Conservation (phyloP, 2,113 vertebrate species). For the Malaclemys terrapin region DNA sequence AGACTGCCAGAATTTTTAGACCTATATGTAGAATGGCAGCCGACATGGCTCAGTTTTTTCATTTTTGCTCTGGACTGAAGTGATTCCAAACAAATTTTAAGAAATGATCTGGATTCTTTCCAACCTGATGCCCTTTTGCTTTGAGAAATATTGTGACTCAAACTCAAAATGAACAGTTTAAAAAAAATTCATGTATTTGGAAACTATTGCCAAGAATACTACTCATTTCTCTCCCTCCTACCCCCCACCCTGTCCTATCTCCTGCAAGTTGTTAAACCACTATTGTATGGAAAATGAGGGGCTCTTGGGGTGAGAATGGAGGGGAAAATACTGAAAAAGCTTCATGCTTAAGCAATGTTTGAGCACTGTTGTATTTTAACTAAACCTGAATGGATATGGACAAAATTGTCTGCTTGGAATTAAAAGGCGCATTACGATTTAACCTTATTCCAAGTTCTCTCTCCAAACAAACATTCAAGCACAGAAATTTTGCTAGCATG, state of each 20-base stretch:
- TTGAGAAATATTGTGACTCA: slow-evolving; percentile 59
- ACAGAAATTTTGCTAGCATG: fast-evolving
- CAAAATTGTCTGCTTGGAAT: fast-evolving
- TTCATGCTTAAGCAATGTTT: fast-evolving
- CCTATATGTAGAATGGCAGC: background rate
- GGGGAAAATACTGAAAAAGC: background rate
- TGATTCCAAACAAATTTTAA: background rate
- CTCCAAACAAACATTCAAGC: background rate
- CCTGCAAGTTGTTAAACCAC: fast-evolving
- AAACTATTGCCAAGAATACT: background rate
- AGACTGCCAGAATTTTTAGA: background rate
- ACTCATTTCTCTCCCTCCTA: background rate
- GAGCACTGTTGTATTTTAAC: background rate
- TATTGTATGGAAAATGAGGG: background rate
- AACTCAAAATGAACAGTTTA: slow-evolving; percentile 46
- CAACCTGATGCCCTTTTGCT: background rate
- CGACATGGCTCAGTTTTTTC: background rate
- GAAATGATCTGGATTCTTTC: slow-evolving; percentile 38
- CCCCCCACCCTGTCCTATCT: fast-evolving
- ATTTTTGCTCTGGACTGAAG: background rate
- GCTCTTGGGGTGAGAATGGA: background rate
- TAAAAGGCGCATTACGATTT: background rate
- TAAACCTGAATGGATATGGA: fast-evolving
- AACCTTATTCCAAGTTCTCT: background rate
- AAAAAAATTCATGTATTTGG: background rate